Conservation (phyloP, 2,113 vertebrate genomes). For the Danionella cerebrum region DNA sequence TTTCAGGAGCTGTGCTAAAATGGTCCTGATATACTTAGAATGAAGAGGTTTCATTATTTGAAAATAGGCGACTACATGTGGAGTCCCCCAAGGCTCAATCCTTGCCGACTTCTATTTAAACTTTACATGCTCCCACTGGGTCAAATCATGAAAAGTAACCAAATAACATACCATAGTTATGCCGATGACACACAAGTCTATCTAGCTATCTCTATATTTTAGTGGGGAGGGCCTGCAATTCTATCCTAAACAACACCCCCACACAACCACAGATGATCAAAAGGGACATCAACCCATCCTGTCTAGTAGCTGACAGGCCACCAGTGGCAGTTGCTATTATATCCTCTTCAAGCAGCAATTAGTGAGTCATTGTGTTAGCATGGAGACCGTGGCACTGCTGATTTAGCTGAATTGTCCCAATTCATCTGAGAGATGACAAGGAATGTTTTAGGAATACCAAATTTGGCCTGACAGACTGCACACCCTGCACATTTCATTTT, state of each 20-base stretch:
- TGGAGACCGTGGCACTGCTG: slow-evolving; percentile 32
- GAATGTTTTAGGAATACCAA: slow-evolving; percentile 26
- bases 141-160: too few relatives aligned
- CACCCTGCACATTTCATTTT: slow-evolving; percentile 2
- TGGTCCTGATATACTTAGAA: too few relatives aligned
- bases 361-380: slow-evolving; percentile 62
- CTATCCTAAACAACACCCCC: slow-evolving; percentile 48
- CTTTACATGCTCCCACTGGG: too few relatives aligned
- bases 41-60: too few relatives aligned
- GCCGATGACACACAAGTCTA: too few relatives aligned
- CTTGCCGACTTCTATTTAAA: too few relatives aligned
- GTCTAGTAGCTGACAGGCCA: slow-evolving; percentile 52
- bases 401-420: slow-evolving; percentile 50
- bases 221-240: slow-evolving; percentile 64
- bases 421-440: slow-evolving; percentile 33
- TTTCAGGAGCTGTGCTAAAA: too few relatives aligned
- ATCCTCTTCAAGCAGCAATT: slow-evolving; percentile 51
- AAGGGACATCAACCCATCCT: slow-evolving; percentile 44
- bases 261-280: slow-evolving; percentile 22
- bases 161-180: too few relatives aligned
- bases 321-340: slow-evolving; percentile 46
- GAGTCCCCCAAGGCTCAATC: too few relatives aligned
- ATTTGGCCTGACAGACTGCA: slow-evolving; percentile 26
- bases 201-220: too few relatives aligned
- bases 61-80: too few relatives aligned